Evolutionary conservation across 2,113 vertebrate genomes (phyloP).

Genomic region (Engystomops pustulosus): DNA sequence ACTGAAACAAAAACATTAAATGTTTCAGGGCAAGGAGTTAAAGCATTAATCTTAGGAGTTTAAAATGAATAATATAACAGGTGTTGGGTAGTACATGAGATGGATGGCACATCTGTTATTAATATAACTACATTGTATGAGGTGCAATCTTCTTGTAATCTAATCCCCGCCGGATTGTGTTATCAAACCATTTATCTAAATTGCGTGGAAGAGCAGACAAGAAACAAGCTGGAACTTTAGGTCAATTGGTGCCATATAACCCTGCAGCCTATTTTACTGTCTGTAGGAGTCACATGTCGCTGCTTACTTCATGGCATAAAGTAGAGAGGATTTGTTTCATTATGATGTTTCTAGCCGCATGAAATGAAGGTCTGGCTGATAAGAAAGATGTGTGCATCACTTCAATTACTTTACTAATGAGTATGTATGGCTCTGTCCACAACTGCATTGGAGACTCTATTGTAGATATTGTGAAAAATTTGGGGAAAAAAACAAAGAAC

Average conservation of each 20-base stretch:
- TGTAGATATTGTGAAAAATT: too few species aligned
- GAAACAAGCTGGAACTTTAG: conserved; percentile 2
- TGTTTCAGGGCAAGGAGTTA: background rate
- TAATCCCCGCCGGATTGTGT: background rate
- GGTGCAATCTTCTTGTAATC: background rate
- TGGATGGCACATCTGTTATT: background rate
- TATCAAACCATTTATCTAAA: conserved; percentile 45
- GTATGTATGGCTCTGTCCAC: background rate
- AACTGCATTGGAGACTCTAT: too few species aligned
- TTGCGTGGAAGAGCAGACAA: conserved; percentile 13
- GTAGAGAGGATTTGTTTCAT: background rate
- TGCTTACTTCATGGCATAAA: background rate
- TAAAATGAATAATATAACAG: background rate
- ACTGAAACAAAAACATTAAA: background rate
- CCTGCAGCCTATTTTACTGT: background rate
- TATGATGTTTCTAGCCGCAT: background rate
- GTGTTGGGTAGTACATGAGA: background rate
- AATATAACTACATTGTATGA: background rate
- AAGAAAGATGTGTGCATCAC: background rate
- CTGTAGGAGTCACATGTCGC: background rate
- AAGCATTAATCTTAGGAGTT: background rate
- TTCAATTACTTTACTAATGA: background rate
- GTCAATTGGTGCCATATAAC: conserved; percentile 8
- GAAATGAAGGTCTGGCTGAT: background rate
- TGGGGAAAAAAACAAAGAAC: too few species aligned